Evolutionary conservation across 1,140 invertebrate genomes (phyloP).

Genomic region (Sogatella furcifera): DNA sequence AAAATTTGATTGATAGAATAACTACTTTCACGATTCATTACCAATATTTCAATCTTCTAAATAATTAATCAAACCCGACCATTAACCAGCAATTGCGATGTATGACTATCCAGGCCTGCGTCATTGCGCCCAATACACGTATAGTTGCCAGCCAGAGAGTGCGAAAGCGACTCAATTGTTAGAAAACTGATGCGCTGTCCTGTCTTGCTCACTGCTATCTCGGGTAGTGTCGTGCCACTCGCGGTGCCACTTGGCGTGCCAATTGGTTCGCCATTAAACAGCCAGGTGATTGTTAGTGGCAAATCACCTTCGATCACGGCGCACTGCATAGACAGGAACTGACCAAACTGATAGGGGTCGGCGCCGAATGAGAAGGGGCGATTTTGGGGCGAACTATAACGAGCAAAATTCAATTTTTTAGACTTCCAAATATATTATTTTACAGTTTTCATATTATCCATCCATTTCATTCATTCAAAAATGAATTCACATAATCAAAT

Average conservation of each 20-base stretch:
- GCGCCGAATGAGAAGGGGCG: slow-evolving; percentile 52
- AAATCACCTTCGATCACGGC: slow-evolving; percentile 62
- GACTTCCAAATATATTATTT: no score
- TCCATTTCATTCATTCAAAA: no score
- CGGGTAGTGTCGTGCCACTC: slow-evolving; percentile 27
- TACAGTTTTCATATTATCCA: no score
- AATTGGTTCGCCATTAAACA: slow-evolving; percentile 40
- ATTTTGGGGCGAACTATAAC: neutral
- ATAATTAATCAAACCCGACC: slow-evolving; percentile 31
- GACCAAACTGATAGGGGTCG: slow-evolving; percentile 38
- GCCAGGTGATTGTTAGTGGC: slow-evolving; percentile 56
- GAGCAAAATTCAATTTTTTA: no score
- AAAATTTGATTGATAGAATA: no score
- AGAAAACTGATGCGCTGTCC: slow-evolving; percentile 53
- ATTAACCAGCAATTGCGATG: slow-evolving; percentile 49
- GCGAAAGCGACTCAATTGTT: slow-evolving; percentile 48
- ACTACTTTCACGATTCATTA: no score
- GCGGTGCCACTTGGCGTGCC: no score
- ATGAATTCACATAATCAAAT: no score
- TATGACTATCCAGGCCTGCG: slow-evolving; percentile 57
- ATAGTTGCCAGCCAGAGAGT: slow-evolving; percentile 51
- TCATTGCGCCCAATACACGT: slow-evolving; percentile 58
- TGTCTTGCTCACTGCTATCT: slow-evolving; percentile 42
- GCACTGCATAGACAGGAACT: slow-evolving; percentile 49
- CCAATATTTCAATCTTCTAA: no score